These are phyloP conservation scores for Penaeus indicus DNA, from an alignment of 1,140 invertebrate species.

Conservation along the genomic window DNA sequence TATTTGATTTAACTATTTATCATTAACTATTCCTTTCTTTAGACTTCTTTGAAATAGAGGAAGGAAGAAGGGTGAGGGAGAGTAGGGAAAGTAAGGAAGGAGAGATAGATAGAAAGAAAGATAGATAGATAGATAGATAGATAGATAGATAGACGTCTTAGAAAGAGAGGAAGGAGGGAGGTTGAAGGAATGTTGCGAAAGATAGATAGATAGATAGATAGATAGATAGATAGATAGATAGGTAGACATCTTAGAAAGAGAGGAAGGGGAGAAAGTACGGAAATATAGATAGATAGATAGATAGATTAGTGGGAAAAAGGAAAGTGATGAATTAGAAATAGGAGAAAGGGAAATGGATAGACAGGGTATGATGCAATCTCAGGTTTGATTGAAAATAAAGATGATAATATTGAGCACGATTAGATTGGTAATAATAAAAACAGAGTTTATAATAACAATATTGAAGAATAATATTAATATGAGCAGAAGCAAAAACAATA, in stretches of 20 bases:
- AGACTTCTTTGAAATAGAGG: too few relatives aligned
- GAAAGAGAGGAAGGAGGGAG: too few relatives aligned
- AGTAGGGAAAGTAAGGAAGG: conserved; percentile 11
- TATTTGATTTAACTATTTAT: too few relatives aligned
- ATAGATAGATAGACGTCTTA: neutral
- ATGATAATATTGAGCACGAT: too few relatives aligned
- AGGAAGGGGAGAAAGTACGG: neutral
- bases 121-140: neutral
- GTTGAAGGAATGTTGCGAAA: too few relatives aligned
- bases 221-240: neutral
- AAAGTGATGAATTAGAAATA: neutral
- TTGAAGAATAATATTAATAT: too few relatives aligned
- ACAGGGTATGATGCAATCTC: too few relatives aligned
- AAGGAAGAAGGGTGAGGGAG: neutral
- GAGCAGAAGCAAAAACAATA: too few relatives aligned
- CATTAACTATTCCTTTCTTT: too few relatives aligned
- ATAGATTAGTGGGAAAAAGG: neutral
- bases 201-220: neutral
- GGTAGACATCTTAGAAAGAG: neutral
- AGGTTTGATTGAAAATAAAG: too few relatives aligned
- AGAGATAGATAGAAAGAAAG: conserved; percentile 21
- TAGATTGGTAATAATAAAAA: too few relatives aligned
- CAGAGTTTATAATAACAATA: too few relatives aligned
- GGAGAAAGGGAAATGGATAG: neutral
- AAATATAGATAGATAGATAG: conserved; percentile 3